phyloP scores from a whole-genome alignment of 2,797 vertebrate species.

The Aplochiton taeniatus region DNA sequence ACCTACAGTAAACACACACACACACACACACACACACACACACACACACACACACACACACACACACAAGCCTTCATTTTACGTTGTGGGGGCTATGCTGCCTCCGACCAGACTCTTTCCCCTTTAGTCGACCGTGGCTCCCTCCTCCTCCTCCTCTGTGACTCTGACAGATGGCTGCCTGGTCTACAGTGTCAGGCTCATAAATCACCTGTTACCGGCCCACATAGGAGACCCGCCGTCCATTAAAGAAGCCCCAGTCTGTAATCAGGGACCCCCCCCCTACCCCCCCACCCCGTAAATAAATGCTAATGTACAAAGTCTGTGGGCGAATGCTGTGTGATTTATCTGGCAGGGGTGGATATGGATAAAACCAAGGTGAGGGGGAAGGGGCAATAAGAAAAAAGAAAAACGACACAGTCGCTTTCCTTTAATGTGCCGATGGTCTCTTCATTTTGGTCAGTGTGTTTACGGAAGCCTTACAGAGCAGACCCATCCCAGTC shows the following conservation, averaged over 20 bases:
- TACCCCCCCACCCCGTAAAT: conserved; percentile 11
- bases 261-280: conserved; percentile 63
- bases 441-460: too few species aligned
- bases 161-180: conserved; percentile 77
- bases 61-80: not conserved
- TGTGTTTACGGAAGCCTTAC: too few species aligned
- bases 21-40: not conserved
- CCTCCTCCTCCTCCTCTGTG: conserved; percentile 40
- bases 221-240: conserved; percentile 69
- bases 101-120: not conserved
- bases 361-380: not conserved
- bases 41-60: not conserved
- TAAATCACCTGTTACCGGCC: conserved; percentile 83
- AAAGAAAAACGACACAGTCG: too few species aligned
- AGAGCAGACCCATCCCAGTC: too few species aligned
- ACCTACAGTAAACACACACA: not conserved
- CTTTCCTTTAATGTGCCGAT: not conserved
- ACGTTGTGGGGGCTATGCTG: not conserved
- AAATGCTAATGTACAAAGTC: conserved; percentile 8
- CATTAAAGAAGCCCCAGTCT: conserved; percentile 75
- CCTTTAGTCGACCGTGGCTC: conserved; percentile 13
- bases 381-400: not conserved
- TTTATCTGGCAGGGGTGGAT: conserved; percentile 28
- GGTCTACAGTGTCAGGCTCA: conserved; percentile 71
- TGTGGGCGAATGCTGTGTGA: conserved; percentile 19